Evolutionary conservation across 2,888 invertebrate species (phyloP).

Genomic region (Gnatocerus cornutus): DNA sequence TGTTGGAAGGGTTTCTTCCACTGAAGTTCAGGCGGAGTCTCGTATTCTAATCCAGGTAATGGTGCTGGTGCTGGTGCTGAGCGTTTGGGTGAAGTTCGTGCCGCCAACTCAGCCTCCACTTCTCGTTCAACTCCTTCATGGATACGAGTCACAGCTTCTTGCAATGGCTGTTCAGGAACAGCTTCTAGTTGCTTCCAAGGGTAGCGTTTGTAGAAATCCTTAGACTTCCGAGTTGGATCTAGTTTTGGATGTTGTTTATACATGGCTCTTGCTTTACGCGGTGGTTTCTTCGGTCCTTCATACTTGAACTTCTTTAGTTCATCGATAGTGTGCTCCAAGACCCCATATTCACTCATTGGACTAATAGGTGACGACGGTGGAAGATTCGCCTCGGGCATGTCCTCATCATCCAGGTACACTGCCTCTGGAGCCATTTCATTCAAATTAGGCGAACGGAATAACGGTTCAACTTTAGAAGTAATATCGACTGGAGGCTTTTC

Average conservation of each 20-base stretch:
- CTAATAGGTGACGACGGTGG: neutral
- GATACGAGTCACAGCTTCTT: neutral
- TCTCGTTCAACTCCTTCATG: neutral
- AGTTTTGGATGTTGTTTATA: neutral
- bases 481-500: too few relatives aligned
- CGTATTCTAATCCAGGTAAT: neutral
- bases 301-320: too few relatives aligned
- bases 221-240: neutral
- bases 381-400: neutral
- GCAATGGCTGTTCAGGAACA: neutral
- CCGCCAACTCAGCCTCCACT: neutral
- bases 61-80: neutral
- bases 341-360: too few relatives aligned
- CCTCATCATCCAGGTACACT: neutral
- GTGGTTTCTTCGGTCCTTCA: too few relatives aligned
- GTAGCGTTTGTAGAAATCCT: neutral
- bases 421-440: neutral
- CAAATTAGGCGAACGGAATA: too few relatives aligned
- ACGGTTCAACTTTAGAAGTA: too few relatives aligned
- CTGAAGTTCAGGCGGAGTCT: neutral
- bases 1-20: neutral
- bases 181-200: neutral
- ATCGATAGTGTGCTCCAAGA: too few relatives aligned
- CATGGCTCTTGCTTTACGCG: too few relatives aligned
- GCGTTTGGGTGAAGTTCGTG: neutral